Conservation (phyloP, 2,888 invertebrate species). For the Autographa gamma region DNA sequence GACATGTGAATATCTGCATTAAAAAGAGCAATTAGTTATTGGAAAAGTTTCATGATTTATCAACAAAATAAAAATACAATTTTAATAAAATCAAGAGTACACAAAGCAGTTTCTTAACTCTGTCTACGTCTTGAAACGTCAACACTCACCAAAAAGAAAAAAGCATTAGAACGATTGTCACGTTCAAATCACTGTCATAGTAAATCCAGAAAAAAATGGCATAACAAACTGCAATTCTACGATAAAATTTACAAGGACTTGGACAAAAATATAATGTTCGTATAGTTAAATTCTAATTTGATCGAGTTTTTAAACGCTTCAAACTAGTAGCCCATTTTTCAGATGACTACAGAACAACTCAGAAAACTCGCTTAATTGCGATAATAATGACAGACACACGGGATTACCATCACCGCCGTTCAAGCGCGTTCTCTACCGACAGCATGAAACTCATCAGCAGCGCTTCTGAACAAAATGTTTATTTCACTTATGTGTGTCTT, state of each 20-base stretch:
- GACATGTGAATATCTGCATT: too few relatives aligned
- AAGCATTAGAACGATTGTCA: constrained; percentile 44
- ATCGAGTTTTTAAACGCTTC: constrained; percentile 36
- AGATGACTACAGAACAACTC: constrained; percentile 50
- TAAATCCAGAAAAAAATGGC: constrained; percentile 45
- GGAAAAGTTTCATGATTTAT: too few relatives aligned
- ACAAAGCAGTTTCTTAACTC: background rate
- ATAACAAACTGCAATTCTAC: constrained; percentile 19
- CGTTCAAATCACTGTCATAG: constrained; percentile 54
- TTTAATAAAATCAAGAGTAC: background rate
- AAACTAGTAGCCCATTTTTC: constrained; percentile 41
- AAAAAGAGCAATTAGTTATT: too few relatives aligned
- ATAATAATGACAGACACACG: constrained; percentile 47
- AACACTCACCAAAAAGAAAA: constrained; percentile 17
- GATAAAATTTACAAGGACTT: constrained; percentile 24
- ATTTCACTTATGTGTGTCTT: constrained; percentile 77
- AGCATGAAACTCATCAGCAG: constrained; percentile 70
- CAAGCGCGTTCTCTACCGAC: constrained; percentile 45
- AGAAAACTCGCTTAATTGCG: constrained; percentile 23
- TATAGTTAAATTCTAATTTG: constrained; percentile 43
- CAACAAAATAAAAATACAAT: background rate
- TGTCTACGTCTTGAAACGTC: background rate
- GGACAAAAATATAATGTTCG: constrained; percentile 38
- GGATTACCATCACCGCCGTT: constrained; percentile 29
- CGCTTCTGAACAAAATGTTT: constrained; percentile 78